These are phyloP conservation scores for Nebria brevicollis DNA, from an alignment of 2,888 invertebrate species.

Conservation along the genomic window DNA sequence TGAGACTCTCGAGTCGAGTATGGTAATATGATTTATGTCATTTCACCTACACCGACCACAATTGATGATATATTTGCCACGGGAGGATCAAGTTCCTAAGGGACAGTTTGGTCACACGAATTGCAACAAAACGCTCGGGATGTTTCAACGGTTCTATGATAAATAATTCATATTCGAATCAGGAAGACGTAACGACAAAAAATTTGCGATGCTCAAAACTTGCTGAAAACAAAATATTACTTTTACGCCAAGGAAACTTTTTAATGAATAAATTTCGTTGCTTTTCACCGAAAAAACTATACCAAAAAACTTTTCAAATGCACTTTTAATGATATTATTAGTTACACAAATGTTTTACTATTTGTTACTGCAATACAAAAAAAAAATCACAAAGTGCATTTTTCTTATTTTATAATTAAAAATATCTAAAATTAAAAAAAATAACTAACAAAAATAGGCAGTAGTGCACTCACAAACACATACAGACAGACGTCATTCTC, in stretches of 20 bases:
- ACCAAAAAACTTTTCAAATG: not conserved
- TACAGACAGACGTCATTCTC: too few species aligned
- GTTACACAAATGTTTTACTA: not conserved
- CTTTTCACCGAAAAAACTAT: not conserved
- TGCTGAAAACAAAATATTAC: slow-evolving; percentile 30
- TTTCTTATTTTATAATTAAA: too few species aligned
- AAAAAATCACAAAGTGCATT: not conserved
- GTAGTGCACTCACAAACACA: too few species aligned
- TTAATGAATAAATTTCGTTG: not conserved
- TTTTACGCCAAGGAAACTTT: slow-evolving; percentile 12
- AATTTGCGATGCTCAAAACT: slow-evolving; percentile 20
- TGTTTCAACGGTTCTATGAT: slow-evolving; percentile 8
- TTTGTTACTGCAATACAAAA: not conserved
- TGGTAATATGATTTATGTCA: not conserved
- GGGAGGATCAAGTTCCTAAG: not conserved
- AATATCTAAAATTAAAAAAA: too few species aligned
- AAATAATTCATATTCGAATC: slow-evolving; percentile 43
- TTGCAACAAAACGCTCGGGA: not conserved
- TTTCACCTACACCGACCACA: not conserved
- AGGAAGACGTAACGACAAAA: slow-evolving; percentile 38
- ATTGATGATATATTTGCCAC: not conserved
- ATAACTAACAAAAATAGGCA: too few species aligned
- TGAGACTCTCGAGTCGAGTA: too few species aligned
- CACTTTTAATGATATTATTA: not conserved
- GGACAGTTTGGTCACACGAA: not conserved